A percentile compares a stretch with the other conserved stretches of the same genome.
phyloP scores from a whole-genome alignment of 2,888 invertebrate species.

The Luffia ferchaultella region DNA sequence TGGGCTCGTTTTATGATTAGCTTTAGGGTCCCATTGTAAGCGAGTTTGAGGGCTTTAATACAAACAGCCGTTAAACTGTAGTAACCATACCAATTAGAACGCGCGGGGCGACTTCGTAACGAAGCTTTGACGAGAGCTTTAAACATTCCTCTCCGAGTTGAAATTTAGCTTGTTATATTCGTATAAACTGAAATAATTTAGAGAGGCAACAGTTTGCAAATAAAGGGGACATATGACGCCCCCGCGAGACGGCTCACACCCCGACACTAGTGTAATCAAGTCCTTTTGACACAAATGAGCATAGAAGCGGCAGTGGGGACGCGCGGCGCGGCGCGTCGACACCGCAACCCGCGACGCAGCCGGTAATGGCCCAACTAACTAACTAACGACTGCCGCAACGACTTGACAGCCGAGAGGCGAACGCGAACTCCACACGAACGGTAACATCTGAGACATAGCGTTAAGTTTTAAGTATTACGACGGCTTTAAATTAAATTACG shows the following conservation, averaged over 20 bases:
- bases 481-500: too few relatives aligned
- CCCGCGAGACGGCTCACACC: neutral
- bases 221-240: neutral
- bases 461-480: too few relatives aligned
- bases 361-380: conserved; percentile 37
- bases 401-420: conserved; percentile 19
- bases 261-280: neutral
- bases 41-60: neutral
- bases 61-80: neutral
- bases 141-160: neutral
- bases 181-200: neutral
- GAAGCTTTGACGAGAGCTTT: neutral
- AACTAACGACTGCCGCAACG: conserved; percentile 38
- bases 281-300: conserved; percentile 18
- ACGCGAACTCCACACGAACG: too few relatives aligned
- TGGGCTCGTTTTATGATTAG: neutral
- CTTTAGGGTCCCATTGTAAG: neutral
- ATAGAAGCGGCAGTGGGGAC: conserved; percentile 19
- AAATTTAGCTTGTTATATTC: neutral
- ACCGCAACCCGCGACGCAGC: conserved; percentile 21
- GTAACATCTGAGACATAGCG: too few relatives aligned
- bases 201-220: neutral
- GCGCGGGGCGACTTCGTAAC: neutral
- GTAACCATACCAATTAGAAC: neutral
- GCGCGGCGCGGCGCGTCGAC: conserved; percentile 25